phyloP scores from a whole-genome alignment of 2,888 invertebrate species.

The Acrobeloides nanus region DNA sequence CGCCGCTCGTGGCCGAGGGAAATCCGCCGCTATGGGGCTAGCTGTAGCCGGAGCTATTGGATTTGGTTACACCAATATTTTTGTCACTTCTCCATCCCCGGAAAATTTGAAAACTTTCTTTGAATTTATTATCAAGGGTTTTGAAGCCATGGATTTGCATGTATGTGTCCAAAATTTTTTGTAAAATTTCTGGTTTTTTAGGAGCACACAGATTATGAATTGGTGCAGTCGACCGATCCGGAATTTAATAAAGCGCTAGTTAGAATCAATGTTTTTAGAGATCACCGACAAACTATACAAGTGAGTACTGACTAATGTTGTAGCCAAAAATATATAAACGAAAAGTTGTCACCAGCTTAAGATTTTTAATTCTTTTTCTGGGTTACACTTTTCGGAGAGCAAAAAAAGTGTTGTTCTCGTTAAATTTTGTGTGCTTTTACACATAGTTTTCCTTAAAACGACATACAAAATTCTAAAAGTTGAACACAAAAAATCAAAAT shows the following conservation, averaged over 20 bases:
- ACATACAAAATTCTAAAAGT: too few relatives aligned
- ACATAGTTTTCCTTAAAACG: too few relatives aligned
- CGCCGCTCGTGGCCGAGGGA: conserved; percentile 87
- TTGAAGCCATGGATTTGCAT: conserved; percentile 70
- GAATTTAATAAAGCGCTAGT: conserved; percentile 93
- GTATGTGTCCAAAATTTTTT: too few relatives aligned
- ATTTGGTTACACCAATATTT: conserved; percentile 77
- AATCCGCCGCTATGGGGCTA: conserved; percentile 82
- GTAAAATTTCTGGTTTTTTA: too few relatives aligned
- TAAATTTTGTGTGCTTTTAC: too few relatives aligned
- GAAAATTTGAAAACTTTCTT: conserved; percentile 95
- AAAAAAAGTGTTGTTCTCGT: too few relatives aligned
- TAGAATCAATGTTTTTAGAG: conserved; percentile 73
- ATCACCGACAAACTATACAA: conserved; percentile 52
- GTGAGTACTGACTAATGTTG: conserved; percentile 20
- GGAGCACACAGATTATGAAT: conserved; percentile 88
- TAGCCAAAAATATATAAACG: too few relatives aligned
- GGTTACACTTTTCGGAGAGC: too few relatives aligned
- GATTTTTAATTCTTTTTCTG: too few relatives aligned
- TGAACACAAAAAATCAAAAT: too few relatives aligned
- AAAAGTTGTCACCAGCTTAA: too few relatives aligned
- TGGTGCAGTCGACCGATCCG: conserved; percentile 85
- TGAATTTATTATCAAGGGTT: conserved; percentile 85
- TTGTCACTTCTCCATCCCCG: conserved; percentile 93
- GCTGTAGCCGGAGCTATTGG: conserved; percentile 67